Evolutionary conservation across 2,113 vertebrate species (phyloP).

Genomic region (Pelecanoides urinatrix): DNA sequence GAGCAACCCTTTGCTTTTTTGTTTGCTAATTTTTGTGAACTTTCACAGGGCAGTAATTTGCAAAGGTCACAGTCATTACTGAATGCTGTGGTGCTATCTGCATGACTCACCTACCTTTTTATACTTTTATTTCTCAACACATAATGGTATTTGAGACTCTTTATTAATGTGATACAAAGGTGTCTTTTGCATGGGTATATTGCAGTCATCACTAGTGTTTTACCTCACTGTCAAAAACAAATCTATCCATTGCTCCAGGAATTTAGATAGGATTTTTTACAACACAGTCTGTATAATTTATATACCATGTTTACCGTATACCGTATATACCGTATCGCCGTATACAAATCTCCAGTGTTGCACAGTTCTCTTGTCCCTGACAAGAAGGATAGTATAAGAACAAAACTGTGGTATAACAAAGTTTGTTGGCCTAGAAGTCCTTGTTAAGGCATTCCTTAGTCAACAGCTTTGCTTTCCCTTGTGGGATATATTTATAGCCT

Average conservation of each 20-base stretch:
- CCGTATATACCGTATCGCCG: neutral
- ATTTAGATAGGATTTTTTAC: neutral
- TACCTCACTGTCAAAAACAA: neutral
- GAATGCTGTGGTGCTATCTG: neutral
- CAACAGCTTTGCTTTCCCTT: slow-evolving; percentile 1
- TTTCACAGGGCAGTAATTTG: neutral
- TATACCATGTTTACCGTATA: neutral
- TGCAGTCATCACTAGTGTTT: neutral
- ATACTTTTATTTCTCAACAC: neutral
- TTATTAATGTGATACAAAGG: neutral
- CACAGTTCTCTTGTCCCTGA: neutral
- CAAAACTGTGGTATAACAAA: neutral
- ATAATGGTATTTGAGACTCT: neutral
- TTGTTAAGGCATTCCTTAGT: slow-evolving; percentile 20
- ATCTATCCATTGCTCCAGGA: neutral
- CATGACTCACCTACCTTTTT: neutral
- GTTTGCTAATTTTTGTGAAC: neutral
- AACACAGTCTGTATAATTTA: neutral
- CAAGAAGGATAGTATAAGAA: neutral
- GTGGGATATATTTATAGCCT: slow-evolving; percentile 18
- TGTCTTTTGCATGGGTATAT: neutral
- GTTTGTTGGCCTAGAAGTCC: neutral
- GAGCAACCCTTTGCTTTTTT: neutral
- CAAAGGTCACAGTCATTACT: neutral
- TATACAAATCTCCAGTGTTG: neutral